A percentile compares a stretch with the other conserved stretches of the same genome.
phyloP scores from a whole-genome alignment of 1,140 invertebrate species.

The Asbolus verrucosus region DNA sequence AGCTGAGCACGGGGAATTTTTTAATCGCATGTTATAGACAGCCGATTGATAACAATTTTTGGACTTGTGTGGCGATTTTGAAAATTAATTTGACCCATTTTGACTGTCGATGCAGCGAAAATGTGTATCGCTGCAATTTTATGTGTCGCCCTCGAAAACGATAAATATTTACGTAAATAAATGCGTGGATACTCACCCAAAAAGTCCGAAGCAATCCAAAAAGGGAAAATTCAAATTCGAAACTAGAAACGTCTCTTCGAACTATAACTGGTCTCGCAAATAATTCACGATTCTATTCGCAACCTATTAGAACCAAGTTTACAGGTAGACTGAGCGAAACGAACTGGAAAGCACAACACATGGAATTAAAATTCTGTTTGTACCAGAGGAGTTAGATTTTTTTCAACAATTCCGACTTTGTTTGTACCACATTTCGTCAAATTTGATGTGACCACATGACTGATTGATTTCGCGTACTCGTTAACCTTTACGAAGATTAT shows the following conservation, averaged over 20 bases:
- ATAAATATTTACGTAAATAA: too few species aligned
- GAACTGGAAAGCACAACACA: constrained; percentile 27
- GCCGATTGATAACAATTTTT: too few species aligned
- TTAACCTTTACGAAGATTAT: constrained; percentile 12
- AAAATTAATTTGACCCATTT: too few species aligned
- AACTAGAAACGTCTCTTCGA: background rate
- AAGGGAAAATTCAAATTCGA: too few species aligned
- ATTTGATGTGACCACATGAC: constrained; percentile 8
- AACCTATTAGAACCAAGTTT: constrained; percentile 5
- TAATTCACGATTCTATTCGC: constrained; percentile 15
- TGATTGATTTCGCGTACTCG: constrained; percentile 19
- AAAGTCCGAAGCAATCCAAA: too few species aligned
- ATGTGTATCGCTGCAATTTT: too few species aligned
- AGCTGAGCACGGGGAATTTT: too few species aligned
- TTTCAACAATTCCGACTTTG: constrained; percentile 9
- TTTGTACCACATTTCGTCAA: background rate
- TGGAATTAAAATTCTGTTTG: constrained; percentile 24
- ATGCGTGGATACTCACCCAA: too few species aligned
- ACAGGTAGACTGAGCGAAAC: constrained; percentile 15
- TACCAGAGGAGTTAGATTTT: constrained; percentile 13
- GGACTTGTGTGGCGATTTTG: too few species aligned
- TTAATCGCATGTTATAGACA: too few species aligned
- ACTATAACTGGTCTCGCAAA: background rate
- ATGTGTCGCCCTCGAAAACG: too few species aligned
- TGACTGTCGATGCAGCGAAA: too few species aligned